A percentile compares a stretch with the other conserved stretches of the same genome.
phyloP scores from a whole-genome alignment of 1,140 invertebrate species.

The Eumaeus atala region DNA sequence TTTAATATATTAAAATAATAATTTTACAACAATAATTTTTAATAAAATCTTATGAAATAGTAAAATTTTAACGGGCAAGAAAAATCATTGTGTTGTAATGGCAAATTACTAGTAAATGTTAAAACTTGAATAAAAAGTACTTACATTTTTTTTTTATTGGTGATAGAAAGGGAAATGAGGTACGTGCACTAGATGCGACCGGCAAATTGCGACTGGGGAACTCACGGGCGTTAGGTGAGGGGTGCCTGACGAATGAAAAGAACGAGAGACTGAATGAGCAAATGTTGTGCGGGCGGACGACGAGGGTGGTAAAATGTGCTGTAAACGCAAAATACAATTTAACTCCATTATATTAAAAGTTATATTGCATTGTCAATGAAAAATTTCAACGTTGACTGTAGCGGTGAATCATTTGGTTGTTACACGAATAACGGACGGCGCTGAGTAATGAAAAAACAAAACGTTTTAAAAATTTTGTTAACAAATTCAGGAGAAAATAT shows the following conservation, averaged over 20 bases:
- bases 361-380: neutral
- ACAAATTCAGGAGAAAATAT: no score
- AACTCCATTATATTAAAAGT: neutral
- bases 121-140: no score
- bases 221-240: constrained; percentile 15
- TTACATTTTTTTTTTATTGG: constrained; percentile 36
- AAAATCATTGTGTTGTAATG: neutral
- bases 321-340: neutral
- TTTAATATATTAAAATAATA: no score
- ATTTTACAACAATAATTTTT: no score
- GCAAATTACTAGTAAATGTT: no score
- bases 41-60: no score
- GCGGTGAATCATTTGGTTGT: constrained; percentile 1
- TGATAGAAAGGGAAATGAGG: constrained; percentile 25
- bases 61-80: neutral
- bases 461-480: neutral
- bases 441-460: neutral
- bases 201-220: constrained; percentile 47
- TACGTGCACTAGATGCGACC: constrained; percentile 42
- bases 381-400: neutral
- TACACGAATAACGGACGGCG: neutral
- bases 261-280: constrained; percentile 23
- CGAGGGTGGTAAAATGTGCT: constrained; percentile 33
- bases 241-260: constrained; percentile 12
- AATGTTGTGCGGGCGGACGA: constrained; percentile 34